Percentiles rank a stretch among this genome's conserved stretches.
phyloP scores from a whole-genome alignment of 2,888 invertebrate species.

The Chironomus riparius region DNA sequence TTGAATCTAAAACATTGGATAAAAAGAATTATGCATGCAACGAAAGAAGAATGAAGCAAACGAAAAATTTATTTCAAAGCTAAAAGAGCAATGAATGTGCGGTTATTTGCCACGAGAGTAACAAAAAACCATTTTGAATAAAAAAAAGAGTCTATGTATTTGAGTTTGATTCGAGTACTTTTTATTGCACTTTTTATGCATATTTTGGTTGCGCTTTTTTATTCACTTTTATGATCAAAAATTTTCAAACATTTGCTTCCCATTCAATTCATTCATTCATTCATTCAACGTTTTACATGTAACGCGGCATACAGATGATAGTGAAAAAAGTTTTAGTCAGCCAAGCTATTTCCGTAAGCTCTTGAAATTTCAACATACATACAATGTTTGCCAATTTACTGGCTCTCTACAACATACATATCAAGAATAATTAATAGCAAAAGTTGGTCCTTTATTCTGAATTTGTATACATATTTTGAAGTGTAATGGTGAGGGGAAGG shows the following conservation, averaged over 20 bases:
- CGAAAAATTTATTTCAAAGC: conserved; percentile 7
- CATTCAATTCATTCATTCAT: background rate
- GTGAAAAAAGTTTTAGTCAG: background rate
- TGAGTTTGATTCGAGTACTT: background rate
- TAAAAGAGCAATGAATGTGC: conserved; percentile 17
- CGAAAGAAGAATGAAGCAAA: background rate
- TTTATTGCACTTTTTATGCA: conserved; percentile 11
- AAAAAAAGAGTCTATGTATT: background rate
- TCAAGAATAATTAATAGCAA: conserved; percentile 16
- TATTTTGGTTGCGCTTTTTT: background rate
- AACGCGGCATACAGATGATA: background rate
- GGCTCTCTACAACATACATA: background rate
- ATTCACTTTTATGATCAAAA: conserved; percentile 7
- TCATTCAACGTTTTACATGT: background rate
- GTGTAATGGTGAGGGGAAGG: background rate
- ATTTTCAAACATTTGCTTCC: conserved; percentile 6
- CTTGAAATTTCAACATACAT: background rate
- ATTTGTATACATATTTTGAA: background rate
- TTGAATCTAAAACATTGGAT: background rate
- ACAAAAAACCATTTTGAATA: background rate
- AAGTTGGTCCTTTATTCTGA: conserved; percentile 8
- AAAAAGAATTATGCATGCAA: background rate
- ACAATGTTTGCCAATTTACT: conserved; percentile 6
- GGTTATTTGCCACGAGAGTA: background rate
- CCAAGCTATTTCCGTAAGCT: background rate